These are phyloP conservation scores for Brachionus sp. DNA, from an alignment of 1,140 invertebrate species.

Conservation along the genomic window DNA sequence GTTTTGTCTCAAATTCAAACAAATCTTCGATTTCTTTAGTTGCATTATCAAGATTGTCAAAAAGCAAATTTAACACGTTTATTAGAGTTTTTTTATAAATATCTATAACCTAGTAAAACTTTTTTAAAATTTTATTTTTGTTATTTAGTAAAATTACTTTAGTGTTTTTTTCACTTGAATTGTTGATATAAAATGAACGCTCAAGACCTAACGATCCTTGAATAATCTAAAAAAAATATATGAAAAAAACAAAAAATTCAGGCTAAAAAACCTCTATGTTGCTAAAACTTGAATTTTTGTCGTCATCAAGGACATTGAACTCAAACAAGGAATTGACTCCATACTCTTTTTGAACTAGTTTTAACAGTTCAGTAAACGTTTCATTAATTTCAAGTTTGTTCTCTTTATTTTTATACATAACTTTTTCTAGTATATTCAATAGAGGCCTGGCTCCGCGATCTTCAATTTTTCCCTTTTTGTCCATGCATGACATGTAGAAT, in stretches of 20 bases:
- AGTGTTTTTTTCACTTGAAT: conserved; percentile 3
- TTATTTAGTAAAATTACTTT: neutral
- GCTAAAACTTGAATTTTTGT: conserved; percentile 80
- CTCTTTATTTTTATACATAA: neutral
- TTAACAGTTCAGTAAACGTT: conserved; percentile 7
- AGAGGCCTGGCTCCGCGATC: conserved; percentile 74
- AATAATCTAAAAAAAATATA: conserved; percentile 14
- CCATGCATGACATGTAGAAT: conserved; percentile 89
- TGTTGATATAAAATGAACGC: conserved; percentile 44
- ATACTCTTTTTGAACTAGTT: conserved; percentile 31
- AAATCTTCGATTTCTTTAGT: neutral
- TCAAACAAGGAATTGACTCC: conserved; percentile 70
- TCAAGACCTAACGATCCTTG: conserved; percentile 41
- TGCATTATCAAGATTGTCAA: neutral
- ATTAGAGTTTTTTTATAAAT: conserved; percentile 36
- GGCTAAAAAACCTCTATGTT: conserved; percentile 69
- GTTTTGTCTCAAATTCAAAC: conserved; percentile 27
- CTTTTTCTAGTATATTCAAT: neutral
- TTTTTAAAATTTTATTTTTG: neutral
- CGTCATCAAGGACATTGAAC: conserved; percentile 86
- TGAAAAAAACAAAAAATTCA: neutral
- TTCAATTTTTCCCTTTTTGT: conserved; percentile 85
- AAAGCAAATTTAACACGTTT: conserved; percentile 9
- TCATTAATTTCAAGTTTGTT: neutral
- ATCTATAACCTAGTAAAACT: neutral